A percentile compares a stretch with the other conserved stretches of the same genome.
Conservation (phyloP, 37 sponge, comb jelly and placozoan species). For the Geodia barretti region DNA sequence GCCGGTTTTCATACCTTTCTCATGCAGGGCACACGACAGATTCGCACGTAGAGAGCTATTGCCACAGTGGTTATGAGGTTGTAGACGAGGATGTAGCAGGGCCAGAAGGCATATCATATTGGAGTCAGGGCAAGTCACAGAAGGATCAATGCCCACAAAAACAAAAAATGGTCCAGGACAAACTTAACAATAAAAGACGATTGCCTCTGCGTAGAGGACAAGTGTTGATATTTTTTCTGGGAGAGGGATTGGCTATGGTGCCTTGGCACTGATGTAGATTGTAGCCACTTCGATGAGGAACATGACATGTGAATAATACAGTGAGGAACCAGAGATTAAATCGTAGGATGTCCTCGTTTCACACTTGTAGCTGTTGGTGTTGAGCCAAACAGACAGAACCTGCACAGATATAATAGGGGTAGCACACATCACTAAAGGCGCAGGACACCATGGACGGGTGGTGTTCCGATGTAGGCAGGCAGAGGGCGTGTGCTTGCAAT, state of each 20-base stretch:
- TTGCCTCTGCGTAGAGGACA: conserved; percentile 40
- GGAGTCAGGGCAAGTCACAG: conserved; percentile 40
- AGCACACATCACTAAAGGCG: background rate
- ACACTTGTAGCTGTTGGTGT: conserved; percentile 20
- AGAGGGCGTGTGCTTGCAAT: no score
- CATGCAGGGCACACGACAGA: conserved; percentile 22
- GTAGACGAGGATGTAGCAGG: conserved; percentile 53
- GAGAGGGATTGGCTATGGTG: conserved; percentile 67
- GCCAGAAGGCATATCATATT: conserved; percentile 23
- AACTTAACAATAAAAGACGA: conserved; percentile 39
- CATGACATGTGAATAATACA: conserved; percentile 20
- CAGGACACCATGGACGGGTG: no score
- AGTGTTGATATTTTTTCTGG: conserved; percentile 39
- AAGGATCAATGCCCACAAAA: conserved; percentile 74
- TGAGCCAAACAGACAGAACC: conserved; percentile 44
- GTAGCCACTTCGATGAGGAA: conserved; percentile 28
- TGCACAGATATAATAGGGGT: background rate
- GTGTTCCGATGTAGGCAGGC: no score
- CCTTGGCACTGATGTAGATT: conserved; percentile 54
- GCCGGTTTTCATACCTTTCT: conserved; percentile 15
- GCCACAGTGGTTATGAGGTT: conserved; percentile 21
- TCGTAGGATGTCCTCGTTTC: conserved; percentile 45
- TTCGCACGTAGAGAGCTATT: conserved; percentile 30
- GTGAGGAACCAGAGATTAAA: conserved; percentile 53
- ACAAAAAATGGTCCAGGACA: conserved; percentile 62